phyloP scores from a whole-genome alignment of 2,888 invertebrate genomes.

The Myathropa florea region DNA sequence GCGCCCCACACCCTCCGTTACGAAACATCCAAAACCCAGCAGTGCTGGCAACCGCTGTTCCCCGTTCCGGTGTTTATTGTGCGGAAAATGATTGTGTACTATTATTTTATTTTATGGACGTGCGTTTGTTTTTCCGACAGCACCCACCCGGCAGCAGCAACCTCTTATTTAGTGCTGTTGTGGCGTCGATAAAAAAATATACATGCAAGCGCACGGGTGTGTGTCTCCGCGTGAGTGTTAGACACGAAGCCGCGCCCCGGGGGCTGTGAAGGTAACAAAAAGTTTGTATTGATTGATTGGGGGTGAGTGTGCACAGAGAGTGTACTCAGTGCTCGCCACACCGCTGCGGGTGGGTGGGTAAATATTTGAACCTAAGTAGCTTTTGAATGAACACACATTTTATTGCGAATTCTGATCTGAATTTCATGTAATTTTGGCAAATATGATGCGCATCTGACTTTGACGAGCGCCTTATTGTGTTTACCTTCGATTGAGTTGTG shows the following conservation, averaged over 20 bases:
- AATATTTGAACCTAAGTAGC: conserved; percentile 34
- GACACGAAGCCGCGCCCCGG: neutral
- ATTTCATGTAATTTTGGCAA: conserved; percentile 17
- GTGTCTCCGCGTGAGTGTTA: neutral
- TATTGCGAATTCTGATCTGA: conserved; percentile 19
- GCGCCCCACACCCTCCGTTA: neutral
- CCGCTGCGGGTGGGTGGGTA: conserved; percentile 14
- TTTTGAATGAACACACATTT: conserved; percentile 23
- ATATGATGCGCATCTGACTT: neutral
- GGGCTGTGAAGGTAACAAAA: neutral
- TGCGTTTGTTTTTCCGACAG: conserved; percentile 28
- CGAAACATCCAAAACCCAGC: neutral
- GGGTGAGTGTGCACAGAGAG: conserved; percentile 7
- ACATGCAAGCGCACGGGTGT: neutral
- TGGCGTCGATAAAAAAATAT: neutral
- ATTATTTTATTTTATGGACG: conserved; percentile 39
- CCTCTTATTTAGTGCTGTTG: conserved; percentile 36
- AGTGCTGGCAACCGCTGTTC: neutral
- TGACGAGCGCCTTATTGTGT: neutral
- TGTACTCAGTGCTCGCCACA: neutral
- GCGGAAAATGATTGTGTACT: conserved; percentile 43
- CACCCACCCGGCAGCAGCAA: neutral
- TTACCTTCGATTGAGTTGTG: neutral
- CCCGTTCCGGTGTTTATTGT: conserved; percentile 23
- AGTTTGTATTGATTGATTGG: conserved; percentile 47